Conservation (phyloP, 2,888 invertebrate species). For the Augochlorella aurata region DNA sequence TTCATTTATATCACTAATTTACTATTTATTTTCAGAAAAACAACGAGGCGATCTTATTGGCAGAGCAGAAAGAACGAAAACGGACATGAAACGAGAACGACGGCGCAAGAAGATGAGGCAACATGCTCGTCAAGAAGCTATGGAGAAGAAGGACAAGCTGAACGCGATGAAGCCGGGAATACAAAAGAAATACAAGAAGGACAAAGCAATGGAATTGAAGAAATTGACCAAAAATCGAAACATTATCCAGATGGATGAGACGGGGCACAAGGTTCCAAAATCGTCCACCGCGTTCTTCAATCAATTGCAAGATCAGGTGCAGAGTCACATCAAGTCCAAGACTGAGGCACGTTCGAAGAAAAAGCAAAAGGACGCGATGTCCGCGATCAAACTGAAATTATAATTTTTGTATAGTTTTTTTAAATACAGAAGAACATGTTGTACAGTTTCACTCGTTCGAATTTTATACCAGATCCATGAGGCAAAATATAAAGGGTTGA, state of each 20-base stretch:
- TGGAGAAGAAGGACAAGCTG: conserved; percentile 81
- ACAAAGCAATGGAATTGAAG: conserved; percentile 85
- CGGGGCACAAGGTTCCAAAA: conserved; percentile 84
- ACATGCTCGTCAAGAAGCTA: conserved; percentile 83
- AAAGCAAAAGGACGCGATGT: conserved; percentile 78
- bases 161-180: conserved; percentile 82
- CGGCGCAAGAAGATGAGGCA: conserved; percentile 93
- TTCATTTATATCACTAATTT: neutral
- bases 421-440: conserved; percentile 45
- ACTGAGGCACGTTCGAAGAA: conserved; percentile 71
- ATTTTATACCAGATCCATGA: neutral
- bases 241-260: conserved; percentile 83
- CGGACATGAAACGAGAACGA: conserved; percentile 94
- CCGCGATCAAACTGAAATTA: conserved; percentile 86
- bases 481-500: conserved; percentile 22
- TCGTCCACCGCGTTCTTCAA: conserved; percentile 94
- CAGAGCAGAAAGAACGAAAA: conserved; percentile 90
- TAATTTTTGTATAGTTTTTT: conserved; percentile 77
- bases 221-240: conserved; percentile 86
- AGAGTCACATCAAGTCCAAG: conserved; percentile 83
- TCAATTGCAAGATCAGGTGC: conserved; percentile 90
- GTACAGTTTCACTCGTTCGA: neutral
- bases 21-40: conserved; percentile 76
- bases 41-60: conserved; percentile 85
- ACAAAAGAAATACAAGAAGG: conserved; percentile 83